Conservation (phyloP, 1,140 invertebrate genomes). For the Diorhabda sublineata region DNA sequence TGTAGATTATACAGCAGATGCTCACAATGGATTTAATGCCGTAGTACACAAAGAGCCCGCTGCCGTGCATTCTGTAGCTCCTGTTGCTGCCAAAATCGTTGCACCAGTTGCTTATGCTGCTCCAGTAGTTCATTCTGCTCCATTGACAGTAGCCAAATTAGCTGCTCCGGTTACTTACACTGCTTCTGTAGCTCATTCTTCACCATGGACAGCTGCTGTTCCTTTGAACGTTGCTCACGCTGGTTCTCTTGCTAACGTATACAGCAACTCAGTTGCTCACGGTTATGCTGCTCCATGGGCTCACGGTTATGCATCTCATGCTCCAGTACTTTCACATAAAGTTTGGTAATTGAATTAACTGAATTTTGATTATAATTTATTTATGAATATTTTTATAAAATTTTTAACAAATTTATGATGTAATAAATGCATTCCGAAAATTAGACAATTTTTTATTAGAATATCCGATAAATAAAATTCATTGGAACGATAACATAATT, state of each 20-base stretch:
- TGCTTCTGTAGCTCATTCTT: slow-evolving; percentile 34
- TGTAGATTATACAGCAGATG: slow-evolving; percentile 61
- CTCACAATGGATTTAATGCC: slow-evolving; percentile 51
- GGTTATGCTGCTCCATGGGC: neutral
- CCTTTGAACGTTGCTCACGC: slow-evolving; percentile 4
- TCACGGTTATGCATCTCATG: slow-evolving; percentile 8
- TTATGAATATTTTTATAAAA: neutral
- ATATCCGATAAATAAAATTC: too few species aligned
- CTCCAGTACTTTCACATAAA: neutral
- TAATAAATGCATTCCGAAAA: too few species aligned
- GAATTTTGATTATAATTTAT: neutral
- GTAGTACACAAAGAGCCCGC: slow-evolving; percentile 37
- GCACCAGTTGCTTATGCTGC: slow-evolving; percentile 17
- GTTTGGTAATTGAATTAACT: neutral
- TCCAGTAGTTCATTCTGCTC: slow-evolving; percentile 8
- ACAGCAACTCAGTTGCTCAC: slow-evolving; percentile 1
- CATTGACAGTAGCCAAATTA: neutral
- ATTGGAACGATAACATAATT: too few species aligned
- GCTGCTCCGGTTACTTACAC: slow-evolving; percentile 17
- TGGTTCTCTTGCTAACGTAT: slow-evolving; percentile 1
- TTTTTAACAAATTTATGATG: too few species aligned
- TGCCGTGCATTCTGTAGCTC: slow-evolving; percentile 5
- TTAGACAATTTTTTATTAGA: too few species aligned
- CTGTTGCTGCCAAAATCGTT: slow-evolving; percentile 1
- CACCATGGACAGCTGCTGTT: slow-evolving; percentile 7